Evolutionary conservation across 2,888 invertebrate species (phyloP), one percentile per base, ranked within the genome.

Genomic region (Sinopyrophorus schimmeli): DNA sequence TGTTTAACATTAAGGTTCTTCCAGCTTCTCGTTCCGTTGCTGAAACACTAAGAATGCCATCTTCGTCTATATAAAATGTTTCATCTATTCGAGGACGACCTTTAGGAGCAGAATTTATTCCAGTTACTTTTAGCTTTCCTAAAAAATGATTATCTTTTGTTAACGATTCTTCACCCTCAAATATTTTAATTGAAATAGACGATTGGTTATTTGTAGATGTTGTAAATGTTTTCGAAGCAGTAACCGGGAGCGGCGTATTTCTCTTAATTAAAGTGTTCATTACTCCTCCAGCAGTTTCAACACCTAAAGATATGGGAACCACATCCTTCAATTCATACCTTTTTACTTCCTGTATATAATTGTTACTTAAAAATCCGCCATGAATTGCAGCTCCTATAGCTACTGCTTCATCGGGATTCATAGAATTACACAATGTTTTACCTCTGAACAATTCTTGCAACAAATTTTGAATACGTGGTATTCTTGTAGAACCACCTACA

Each of bases 171-270:
- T 95, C 94, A 49, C 92, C 94, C 77, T 95, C 94, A 68, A 87
- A 94, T 1, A 95, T 93, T 70, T 90, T 89, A 66, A 95, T 92
- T 63, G 92, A 78, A 54, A 95, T 95, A 65, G 92, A 95, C 24
- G 96, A 95, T 73, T 98, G 97, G 77, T 98, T 98, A 76, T 98
- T 97, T 0, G 94, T 90, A 74, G 95, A 96, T 2, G 97, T 97
- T 60, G 95, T 95, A 78, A 96, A 96, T 20, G 90, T 92, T 72
- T 96, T 95, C 0, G 93, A 93, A 74, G 95, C 93, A 76, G 95
- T 95, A 53, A 94, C 95, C 48, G 96, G 96, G 73, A 97, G 96
- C 71, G 93, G 93, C 15, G 95, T 93, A 80, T 97, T 99, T 50
- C 97, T 85, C 77, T 96, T 94, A 76, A 99, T 97, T 43, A 99